Evolutionary conservation across 2,113 vertebrate genomes (phyloP), one percentile per base, ranked within the genome.

Genomic region (Cathartes aura): DNA sequence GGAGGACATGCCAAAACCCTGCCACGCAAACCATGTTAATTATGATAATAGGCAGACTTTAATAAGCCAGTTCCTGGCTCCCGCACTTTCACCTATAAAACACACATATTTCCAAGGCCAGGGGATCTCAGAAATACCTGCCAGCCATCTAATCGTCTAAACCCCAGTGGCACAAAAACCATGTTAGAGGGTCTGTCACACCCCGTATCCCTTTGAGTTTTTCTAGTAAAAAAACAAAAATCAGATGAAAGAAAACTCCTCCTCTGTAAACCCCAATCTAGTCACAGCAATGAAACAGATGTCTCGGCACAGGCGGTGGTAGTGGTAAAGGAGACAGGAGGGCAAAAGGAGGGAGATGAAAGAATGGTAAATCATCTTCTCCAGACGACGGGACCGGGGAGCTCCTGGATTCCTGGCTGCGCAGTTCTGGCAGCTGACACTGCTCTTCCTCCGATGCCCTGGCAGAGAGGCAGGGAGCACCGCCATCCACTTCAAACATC

Each of bases 41-140:
- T 86, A 96, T 34, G 62, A 64, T 66, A 91, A 89, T 23, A 59
- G 81, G 18, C 68, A 96, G 52, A 87, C 74, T 91, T 96, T 91
- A 94, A 81, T 87, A 93, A 76, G 72, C 47, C 58, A 48, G 45
- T 72, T 95, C 78, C 75, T 89, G 73, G 88, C 75, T 97, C 76
- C 36, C 9, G 8, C 52, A 71, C 50, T 87, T 82, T 68, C 71
- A 92, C 29, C 63, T 87, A 73, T 74, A 88, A 91, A 90, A 75
- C 24, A 71, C 43, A 71, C 8, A 0, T 6, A 45, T 80, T 83
- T 91, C 45, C 36, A 90, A 89, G 47, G 81, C 32, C 32, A 73
- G n/a, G 27, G n/a, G 32, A 87, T 85, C 73, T 88, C 75, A 72
- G 34, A 94, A 83, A 85, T 48, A 95, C 56, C 59, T 85, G 70